Conservation (phyloP, 2,113 vertebrate species). For the Silurus meridionalis region DNA sequence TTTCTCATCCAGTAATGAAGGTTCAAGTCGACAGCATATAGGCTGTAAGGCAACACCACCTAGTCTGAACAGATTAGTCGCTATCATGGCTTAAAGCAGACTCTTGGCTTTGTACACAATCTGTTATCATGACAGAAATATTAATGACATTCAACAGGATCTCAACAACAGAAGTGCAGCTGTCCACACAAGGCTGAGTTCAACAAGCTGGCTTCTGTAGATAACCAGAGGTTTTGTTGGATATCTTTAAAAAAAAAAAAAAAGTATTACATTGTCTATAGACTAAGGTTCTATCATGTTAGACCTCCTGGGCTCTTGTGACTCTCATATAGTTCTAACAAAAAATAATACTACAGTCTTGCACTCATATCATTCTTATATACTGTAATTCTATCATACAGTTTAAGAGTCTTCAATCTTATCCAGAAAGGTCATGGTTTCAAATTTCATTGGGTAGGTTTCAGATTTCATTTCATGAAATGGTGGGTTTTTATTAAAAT, state of each 20-base stretch:
- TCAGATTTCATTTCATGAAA: neutral
- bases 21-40: neutral
- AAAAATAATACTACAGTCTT: neutral
- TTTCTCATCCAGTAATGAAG: neutral
- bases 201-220: conserved; percentile 10
- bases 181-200: conserved; percentile 8
- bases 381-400: neutral
- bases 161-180: conserved; percentile 17
- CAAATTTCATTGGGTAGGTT: too few relatives aligned
- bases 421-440: neutral
- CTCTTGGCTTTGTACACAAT: neutral
- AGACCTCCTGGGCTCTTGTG: neutral
- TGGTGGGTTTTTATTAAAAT: neutral
- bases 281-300: neutral
- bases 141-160: conserved; percentile 24
- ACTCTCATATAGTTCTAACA: neutral
- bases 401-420: neutral
- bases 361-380: neutral
- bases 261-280: neutral
- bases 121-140: conserved; percentile 13
- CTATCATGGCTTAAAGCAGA: neutral
- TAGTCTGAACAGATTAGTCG: neutral
- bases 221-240: neutral
- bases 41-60: neutral
- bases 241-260: neutral